Evolutionary conservation across 1,140 invertebrate species (phyloP).

Genomic region (Panagrolaimus sp.): DNA sequence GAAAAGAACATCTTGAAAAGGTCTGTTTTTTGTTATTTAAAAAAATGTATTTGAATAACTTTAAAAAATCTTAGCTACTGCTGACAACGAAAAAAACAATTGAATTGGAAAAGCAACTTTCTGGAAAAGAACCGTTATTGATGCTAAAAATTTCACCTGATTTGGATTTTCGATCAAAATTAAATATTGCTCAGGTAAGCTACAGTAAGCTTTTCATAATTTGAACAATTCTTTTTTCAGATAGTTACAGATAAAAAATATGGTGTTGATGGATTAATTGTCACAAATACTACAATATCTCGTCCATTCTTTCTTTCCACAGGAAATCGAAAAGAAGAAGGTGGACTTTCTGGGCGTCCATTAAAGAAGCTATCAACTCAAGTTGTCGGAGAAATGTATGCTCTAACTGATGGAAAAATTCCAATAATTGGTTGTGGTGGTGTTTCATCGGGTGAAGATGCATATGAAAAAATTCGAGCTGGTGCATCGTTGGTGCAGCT

Average conservation of each 20-base stretch:
- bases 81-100: constrained; percentile 65
- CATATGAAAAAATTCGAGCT: constrained; percentile 59
- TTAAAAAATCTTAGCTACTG: constrained; percentile 59
- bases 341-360: constrained; percentile 84
- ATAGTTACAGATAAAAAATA: constrained; percentile 52
- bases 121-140: constrained; percentile 67
- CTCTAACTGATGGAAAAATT: constrained; percentile 61
- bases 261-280: constrained; percentile 81
- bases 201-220: constrained; percentile 13
- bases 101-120: constrained; percentile 28
- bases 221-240: constrained; percentile 16
- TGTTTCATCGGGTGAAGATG: constrained; percentile 57
- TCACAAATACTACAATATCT: constrained; percentile 83
- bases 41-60: no score
- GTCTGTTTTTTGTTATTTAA: no score
- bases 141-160: constrained; percentile 87
- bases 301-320: constrained; percentile 64
- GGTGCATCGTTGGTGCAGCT: constrained; percentile 59
- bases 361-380: constrained; percentile 73
- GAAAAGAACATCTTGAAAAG: constrained; percentile 69
- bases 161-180: constrained; percentile 70
- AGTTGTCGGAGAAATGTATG: constrained; percentile 80
- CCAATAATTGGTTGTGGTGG: constrained; percentile 63
- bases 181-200: constrained; percentile 72
- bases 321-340: constrained; percentile 65